phyloP scores from a whole-genome alignment of 2,113 vertebrate genomes.

The Myocastor coypus region DNA sequence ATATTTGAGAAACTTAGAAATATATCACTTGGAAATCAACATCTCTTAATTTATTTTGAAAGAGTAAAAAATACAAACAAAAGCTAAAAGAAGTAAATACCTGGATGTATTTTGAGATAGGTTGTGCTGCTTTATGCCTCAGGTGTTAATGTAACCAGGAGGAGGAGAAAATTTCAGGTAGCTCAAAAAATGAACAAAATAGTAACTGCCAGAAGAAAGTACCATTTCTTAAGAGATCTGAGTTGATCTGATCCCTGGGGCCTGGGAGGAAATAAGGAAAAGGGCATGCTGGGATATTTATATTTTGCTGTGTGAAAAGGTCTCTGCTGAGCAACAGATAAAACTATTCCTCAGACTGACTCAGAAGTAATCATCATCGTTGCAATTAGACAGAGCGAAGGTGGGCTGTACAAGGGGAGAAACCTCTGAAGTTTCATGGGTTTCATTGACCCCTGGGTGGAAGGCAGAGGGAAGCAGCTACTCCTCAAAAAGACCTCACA shows the following conservation, averaged over 20 bases:
- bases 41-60: constrained; percentile 89
- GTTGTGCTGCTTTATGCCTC: constrained; percentile 59
- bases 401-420: not conserved
- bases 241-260: constrained; percentile 31
- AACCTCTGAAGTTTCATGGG: not conserved
- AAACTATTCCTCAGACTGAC: constrained; percentile 52
- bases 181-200: constrained; percentile 55
- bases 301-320: not conserved
- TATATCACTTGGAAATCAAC: constrained; percentile 85
- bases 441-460: constrained; percentile 20
- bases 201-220: constrained; percentile 59
- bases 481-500: not conserved
- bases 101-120: not conserved
- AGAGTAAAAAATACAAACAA: constrained; percentile 74
- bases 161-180: constrained; percentile 28
- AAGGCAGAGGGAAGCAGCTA: not conserved
- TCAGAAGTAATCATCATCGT: constrained; percentile 31
- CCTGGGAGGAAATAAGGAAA: constrained; percentile 22
- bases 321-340: constrained; percentile 39
- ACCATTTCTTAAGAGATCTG: constrained; percentile 61
- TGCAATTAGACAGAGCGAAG: constrained; percentile 45
- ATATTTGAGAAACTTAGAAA: constrained; percentile 85
- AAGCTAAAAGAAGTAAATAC: constrained; percentile 63
- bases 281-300: not conserved
- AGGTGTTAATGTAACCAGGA: constrained; percentile 45